phyloP scores from a whole-genome alignment of 2,113 vertebrate genomes.

The Nanorana parkeri region DNA sequence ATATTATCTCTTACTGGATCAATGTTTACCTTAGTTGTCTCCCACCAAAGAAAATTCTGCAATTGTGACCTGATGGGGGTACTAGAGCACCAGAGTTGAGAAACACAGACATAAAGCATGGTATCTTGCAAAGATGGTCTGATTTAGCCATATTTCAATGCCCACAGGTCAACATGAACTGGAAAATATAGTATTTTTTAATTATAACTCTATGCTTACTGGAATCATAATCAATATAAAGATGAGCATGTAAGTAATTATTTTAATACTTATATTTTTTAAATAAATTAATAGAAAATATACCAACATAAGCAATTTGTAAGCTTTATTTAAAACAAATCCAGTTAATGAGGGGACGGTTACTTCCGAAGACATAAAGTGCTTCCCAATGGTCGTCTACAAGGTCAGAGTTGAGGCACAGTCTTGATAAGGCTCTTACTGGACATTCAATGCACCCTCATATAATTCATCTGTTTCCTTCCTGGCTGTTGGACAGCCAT shows the following conservation, averaged over 20 bases:
- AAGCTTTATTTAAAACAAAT: background rate
- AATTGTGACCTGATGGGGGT: too few relatives aligned
- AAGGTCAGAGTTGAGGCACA: background rate
- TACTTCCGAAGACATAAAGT: background rate
- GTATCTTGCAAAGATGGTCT: too few relatives aligned
- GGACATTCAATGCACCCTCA: background rate
- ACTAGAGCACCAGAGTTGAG: too few relatives aligned
- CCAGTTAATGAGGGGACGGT: background rate
- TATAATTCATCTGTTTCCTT: background rate
- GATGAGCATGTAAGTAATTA: conserved; percentile 9
- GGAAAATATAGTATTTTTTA: too few relatives aligned
- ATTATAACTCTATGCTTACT: background rate
- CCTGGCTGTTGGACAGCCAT: background rate
- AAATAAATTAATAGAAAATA: conserved; percentile 16
- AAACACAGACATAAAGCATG: too few relatives aligned
- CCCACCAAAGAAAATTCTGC: too few relatives aligned
- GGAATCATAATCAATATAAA: background rate
- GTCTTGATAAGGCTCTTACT: background rate
- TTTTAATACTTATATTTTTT: background rate
- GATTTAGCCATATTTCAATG: too few relatives aligned
- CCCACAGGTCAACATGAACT: too few relatives aligned
- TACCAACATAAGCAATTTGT: conserved; percentile 26
- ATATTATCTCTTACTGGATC: too few relatives aligned
- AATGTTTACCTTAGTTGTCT: too few relatives aligned
- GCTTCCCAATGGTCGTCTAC: background rate